Conservation (phyloP, 1,140 invertebrate genomes). For the Tetramorium parvispinum region DNA sequence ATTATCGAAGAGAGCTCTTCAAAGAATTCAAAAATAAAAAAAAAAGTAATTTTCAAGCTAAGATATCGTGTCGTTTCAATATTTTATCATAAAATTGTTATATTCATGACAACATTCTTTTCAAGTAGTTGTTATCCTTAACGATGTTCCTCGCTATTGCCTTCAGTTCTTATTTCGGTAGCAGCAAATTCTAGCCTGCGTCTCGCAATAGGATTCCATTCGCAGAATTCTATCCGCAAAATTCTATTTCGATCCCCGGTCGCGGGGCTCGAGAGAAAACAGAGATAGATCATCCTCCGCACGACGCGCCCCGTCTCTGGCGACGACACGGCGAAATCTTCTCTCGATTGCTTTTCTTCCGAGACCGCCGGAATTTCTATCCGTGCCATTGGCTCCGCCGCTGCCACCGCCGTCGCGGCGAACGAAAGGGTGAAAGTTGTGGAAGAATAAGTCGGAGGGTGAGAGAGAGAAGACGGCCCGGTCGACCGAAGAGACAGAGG, state of each 20-base stretch:
- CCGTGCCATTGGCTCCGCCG: slow-evolving; percentile 37
- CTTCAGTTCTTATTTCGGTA: slow-evolving; percentile 23
- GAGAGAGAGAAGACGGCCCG: slow-evolving; percentile 16
- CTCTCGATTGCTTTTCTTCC: slow-evolving; percentile 59
- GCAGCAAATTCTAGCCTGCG: neutral
- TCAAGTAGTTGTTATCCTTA: neutral
- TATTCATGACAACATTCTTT: neutral
- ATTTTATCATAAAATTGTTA: neutral
- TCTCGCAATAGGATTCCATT: slow-evolving; percentile 31
- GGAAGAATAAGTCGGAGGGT: slow-evolving; percentile 44
- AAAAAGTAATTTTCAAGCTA: neutral
- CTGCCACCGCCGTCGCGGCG: neutral
- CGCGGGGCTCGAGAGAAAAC: slow-evolving; percentile 35
- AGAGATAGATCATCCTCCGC: slow-evolving; percentile 53
- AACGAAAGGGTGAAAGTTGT: slow-evolving; percentile 62
- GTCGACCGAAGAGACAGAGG: slow-evolving; percentile 30
- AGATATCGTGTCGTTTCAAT: neutral
- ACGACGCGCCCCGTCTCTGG: slow-evolving; percentile 37
- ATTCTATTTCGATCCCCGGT: slow-evolving; percentile 37
- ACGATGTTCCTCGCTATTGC: neutral
- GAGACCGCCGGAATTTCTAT: slow-evolving; percentile 67
- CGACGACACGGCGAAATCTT: slow-evolving; percentile 55
- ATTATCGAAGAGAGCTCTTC: neutral
- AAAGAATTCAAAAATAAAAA: neutral
- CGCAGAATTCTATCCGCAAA: slow-evolving; percentile 24